These are phyloP conservation scores for Spodoptera picta DNA, from an alignment of 2,888 invertebrate genomes.

Conservation along the genomic window DNA sequence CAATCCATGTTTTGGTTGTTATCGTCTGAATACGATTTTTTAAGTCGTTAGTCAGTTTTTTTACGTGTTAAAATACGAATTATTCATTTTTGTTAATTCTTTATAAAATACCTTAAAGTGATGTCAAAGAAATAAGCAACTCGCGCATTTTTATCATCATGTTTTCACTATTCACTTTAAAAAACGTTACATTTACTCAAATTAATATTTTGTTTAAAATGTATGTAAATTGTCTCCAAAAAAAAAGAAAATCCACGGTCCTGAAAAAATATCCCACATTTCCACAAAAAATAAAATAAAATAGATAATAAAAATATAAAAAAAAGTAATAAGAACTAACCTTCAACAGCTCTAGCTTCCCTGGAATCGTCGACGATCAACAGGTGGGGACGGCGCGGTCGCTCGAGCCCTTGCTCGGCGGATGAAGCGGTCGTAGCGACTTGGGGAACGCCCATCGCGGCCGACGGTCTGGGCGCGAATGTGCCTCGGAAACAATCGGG, in stretches of 20 bases:
- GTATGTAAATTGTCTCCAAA: no score
- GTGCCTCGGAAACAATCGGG: conserved; percentile 60
- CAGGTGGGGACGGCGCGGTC: conserved; percentile 81
- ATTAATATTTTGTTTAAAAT: no score
- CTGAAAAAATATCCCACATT: background rate
- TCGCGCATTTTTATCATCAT: background rate
- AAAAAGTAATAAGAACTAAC: conserved; percentile 61
- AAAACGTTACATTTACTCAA: no score
- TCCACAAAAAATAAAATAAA: background rate
- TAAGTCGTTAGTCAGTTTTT: no score
- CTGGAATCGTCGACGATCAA: conserved; percentile 86
- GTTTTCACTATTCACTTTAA: no score
- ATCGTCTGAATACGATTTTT: no score
- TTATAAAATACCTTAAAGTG: no score
- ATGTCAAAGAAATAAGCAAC: no score
- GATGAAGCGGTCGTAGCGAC: conserved; percentile 72
- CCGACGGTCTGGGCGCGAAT: conserved; percentile 85
- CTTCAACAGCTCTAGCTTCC: conserved; percentile 78
- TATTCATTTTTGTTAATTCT: no score
- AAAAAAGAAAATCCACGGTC: no score
- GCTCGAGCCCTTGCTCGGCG: conserved; percentile 74
- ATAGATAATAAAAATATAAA: background rate
- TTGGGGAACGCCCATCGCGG: conserved; percentile 84
- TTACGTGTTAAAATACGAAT: no score
- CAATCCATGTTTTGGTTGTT: background rate